A percentile compares a stretch with the other conserved stretches of the same genome.
Conservation (phyloP, 2,888 invertebrate genomes). For the Danaus chrysippus region DNA sequence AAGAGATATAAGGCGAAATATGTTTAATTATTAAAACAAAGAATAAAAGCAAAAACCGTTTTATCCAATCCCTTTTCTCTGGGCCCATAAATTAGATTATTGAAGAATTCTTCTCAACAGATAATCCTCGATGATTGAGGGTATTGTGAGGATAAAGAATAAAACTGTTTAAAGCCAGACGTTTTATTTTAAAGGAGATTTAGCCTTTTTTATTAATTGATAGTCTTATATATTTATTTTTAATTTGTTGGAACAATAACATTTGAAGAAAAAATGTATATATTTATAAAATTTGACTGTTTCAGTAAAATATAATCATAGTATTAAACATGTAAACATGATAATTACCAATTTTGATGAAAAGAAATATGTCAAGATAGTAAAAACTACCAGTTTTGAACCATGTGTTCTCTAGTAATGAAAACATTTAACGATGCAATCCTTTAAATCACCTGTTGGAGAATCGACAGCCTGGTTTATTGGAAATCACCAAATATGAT, state of each 20-base stretch:
- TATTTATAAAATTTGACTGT: no score
- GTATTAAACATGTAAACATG: no score
- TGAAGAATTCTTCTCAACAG: slow-evolving; percentile 13
- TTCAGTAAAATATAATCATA: no score
- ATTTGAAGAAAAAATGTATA: no score
- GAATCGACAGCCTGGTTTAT: no score
- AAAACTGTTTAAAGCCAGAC: background rate
- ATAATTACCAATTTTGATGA: no score
- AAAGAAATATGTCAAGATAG: no score
- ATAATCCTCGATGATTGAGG: slow-evolving; percentile 11
- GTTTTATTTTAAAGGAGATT: background rate
- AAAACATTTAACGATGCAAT: no score
- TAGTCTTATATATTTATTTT: background rate
- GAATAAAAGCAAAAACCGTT: slow-evolving; percentile 9
- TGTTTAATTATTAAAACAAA: slow-evolving; percentile 13
- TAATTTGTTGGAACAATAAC: background rate
- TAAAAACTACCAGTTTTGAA: no score
- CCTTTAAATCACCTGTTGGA: no score
- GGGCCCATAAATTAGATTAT: slow-evolving; percentile 15
- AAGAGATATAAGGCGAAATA: background rate
- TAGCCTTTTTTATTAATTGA: background rate
- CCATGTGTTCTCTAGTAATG: no score
- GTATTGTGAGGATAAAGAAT: background rate
- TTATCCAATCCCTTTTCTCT: slow-evolving; percentile 9
- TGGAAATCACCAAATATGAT: no score